Evolutionary conservation across 2,888 invertebrate species (phyloP).

Genomic region (Apamea anceps): DNA sequence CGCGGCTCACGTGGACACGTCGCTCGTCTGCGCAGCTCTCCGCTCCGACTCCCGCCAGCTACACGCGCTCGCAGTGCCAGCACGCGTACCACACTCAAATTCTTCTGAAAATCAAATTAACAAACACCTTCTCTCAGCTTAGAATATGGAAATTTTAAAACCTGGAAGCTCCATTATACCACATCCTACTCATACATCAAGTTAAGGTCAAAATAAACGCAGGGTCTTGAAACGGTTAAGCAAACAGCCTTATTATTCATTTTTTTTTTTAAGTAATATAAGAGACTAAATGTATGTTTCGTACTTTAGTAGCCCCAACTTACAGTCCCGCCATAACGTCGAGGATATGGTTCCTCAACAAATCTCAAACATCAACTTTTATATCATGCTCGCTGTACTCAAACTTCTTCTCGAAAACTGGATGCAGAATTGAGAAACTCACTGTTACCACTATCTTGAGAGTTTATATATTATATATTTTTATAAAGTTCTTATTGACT

Average conservation of each 20-base stretch:
- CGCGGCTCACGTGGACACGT: constrained; percentile 55
- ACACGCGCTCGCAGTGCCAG: background rate
- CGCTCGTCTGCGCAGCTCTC: constrained; percentile 34
- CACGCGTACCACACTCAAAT: constrained; percentile 3
- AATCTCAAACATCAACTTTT: background rate
- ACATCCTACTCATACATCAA: too few species aligned
- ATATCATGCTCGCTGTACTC: background rate
- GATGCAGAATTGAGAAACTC: background rate
- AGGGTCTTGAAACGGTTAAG: background rate
- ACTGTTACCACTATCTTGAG: background rate
- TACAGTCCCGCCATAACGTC: background rate
- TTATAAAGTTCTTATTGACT: background rate
- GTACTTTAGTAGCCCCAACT: background rate
- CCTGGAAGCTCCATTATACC: background rate
- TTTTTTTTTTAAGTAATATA: background rate
- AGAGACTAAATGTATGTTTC: background rate
- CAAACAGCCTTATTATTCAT: background rate
- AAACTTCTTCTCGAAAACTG: background rate
- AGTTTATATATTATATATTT: background rate
- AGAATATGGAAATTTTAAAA: background rate
- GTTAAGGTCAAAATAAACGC: background rate
- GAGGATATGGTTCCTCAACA: background rate
- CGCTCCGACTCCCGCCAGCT: constrained; percentile 3
- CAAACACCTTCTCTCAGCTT: background rate
- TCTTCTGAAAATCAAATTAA: background rate